phyloP scores from a whole-genome alignment of 1,140 invertebrate genomes.

The Rhysida immarginata region DNA sequence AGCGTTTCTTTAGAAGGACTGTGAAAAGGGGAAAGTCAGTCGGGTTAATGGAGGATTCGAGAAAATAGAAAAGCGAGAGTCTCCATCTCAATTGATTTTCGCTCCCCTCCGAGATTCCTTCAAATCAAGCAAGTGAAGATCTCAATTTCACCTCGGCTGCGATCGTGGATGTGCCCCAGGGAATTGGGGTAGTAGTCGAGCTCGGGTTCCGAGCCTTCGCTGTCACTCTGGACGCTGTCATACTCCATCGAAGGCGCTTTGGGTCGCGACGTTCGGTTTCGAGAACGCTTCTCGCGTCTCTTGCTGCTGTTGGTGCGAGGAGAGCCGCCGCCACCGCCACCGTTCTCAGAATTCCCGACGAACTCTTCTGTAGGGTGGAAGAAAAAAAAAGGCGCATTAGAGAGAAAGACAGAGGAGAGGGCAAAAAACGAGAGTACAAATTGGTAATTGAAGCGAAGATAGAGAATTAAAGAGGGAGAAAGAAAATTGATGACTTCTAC shows the following conservation, averaged over 20 bases:
- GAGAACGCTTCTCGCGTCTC: background rate
- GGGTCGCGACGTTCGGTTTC: background rate
- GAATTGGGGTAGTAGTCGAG: constrained; percentile 4
- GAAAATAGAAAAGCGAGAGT: background rate
- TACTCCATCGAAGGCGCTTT: constrained; percentile 5
- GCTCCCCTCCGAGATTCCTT: background rate
- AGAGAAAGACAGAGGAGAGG: too few species aligned
- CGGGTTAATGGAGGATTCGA: too few species aligned
- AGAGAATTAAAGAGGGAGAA: too few species aligned
- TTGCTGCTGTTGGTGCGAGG: background rate
- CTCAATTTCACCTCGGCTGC: constrained; percentile 5
- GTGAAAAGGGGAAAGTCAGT: too few species aligned
- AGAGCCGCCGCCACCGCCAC: too few species aligned
- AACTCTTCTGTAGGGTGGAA: too few species aligned
- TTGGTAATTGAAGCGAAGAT: too few species aligned
- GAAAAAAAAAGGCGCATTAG: too few species aligned
- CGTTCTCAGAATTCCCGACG: background rate
- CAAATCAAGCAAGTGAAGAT: background rate
- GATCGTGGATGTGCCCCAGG: background rate
- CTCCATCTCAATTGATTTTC: background rate
- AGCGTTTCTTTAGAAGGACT: too few species aligned
- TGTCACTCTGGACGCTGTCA: constrained; percentile 8
- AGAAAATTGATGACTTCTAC: too few species aligned
- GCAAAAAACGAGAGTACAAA: too few species aligned
- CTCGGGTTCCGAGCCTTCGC: background rate